phyloP scores from a whole-genome alignment of 2,888 invertebrate genomes.

The Ptilodon capucinus region DNA sequence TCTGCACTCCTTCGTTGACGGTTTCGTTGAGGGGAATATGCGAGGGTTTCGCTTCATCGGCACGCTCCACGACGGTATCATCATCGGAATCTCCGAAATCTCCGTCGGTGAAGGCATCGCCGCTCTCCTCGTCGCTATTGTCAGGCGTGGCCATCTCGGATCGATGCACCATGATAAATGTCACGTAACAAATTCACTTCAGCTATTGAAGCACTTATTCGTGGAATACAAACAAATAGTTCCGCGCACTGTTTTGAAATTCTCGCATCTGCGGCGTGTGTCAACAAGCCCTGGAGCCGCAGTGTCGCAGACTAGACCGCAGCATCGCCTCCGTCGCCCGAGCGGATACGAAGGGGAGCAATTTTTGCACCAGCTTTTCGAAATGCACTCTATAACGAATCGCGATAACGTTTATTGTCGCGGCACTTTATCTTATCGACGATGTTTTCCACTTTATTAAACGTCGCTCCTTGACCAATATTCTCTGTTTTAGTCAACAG shows the following conservation, averaged over 20 bases:
- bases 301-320: slow-evolving; percentile 36
- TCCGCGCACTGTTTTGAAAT: slow-evolving; percentile 52
- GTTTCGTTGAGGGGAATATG: slow-evolving; percentile 63
- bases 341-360: slow-evolving; percentile 63
- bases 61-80: slow-evolving; percentile 51
- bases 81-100: slow-evolving; percentile 74
- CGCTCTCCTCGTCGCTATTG: slow-evolving; percentile 71
- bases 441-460: slow-evolving; percentile 61
- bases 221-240: slow-evolving; percentile 48
- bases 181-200: slow-evolving; percentile 34
- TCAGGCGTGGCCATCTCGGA: slow-evolving; percentile 63
- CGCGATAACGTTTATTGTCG: slow-evolving; percentile 55
- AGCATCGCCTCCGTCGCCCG: slow-evolving; percentile 39
- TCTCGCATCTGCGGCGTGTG: slow-evolving; percentile 46
- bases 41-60: slow-evolving; percentile 34
- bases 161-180: slow-evolving; percentile 59
- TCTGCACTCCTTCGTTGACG: slow-evolving; percentile 53
- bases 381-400: slow-evolving; percentile 49
- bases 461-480: slow-evolving; percentile 52
- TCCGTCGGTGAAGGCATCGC: slow-evolving; percentile 73
- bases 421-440: slow-evolving; percentile 66
- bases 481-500: slow-evolving; percentile 48
- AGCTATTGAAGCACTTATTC: slow-evolving; percentile 46
- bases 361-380: slow-evolving; percentile 51
- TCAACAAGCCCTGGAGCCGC: slow-evolving; percentile 42